These are phyloP conservation scores for Neodiprion virginianus DNA, from an alignment of 1,140 invertebrate genomes.

Conservation along the genomic window DNA sequence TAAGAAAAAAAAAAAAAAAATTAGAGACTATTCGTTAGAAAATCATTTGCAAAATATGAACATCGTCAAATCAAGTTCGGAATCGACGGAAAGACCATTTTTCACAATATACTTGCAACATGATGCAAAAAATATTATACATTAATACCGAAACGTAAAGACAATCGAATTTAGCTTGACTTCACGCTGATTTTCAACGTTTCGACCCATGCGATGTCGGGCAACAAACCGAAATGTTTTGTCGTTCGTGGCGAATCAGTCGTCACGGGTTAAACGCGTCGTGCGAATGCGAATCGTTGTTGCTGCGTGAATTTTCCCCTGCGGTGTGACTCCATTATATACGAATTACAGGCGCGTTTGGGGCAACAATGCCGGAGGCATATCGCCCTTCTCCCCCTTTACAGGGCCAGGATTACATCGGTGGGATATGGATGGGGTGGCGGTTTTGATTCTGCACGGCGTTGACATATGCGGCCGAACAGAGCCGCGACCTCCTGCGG, in stretches of 20 bases:
- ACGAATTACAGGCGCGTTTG: constrained; percentile 10
- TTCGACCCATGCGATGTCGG: background rate
- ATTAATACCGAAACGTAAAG: background rate
- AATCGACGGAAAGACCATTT: too few species aligned
- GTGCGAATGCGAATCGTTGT: background rate
- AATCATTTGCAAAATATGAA: too few species aligned
- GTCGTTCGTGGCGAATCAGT: constrained; percentile 1
- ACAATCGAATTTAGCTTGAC: background rate
- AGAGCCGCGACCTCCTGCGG: background rate
- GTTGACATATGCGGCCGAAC: constrained; percentile 16
- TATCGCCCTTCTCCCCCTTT: background rate
- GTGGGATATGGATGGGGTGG: background rate
- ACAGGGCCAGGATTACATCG: background rate
- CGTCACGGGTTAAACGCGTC: constrained; percentile 4
- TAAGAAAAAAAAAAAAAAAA: too few species aligned
- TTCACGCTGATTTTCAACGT: background rate
- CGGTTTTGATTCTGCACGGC: background rate
- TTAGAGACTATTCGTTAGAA: too few species aligned
- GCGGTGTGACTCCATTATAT: constrained; percentile 7
- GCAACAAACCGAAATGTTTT: background rate
- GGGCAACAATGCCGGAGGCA: background rate
- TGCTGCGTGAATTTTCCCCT: too few species aligned
- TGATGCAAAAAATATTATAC: too few species aligned
- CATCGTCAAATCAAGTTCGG: too few species aligned
- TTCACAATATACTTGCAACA: too few species aligned